These are phyloP conservation scores for Asteroscopus sphinx DNA, from an alignment of 2,888 invertebrate species.

Conservation along the genomic window DNA sequence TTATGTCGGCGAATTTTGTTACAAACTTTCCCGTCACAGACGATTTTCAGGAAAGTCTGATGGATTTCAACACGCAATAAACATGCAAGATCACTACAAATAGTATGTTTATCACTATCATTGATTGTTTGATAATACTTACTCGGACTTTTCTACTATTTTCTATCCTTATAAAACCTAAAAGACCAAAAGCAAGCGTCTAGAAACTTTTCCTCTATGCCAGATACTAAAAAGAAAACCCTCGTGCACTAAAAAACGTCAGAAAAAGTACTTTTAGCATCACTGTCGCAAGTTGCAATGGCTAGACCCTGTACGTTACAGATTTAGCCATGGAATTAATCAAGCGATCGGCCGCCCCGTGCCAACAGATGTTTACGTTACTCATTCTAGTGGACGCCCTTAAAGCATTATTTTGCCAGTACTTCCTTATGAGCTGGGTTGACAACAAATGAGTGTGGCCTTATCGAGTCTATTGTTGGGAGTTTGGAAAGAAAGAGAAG, in stretches of 20 bases:
- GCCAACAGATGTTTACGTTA: conserved; percentile 76
- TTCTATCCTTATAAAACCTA: not conserved
- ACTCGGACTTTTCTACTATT: too few species aligned
- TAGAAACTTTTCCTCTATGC: conserved; percentile 7
- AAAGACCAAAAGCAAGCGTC: not conserved
- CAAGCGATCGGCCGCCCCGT: conserved; percentile 66
- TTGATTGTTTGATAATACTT: too few species aligned
- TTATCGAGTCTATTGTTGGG: conserved; percentile 14
- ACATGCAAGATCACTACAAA: not conserved
- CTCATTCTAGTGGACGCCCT: conserved; percentile 61
- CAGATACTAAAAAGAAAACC: conserved; percentile 22
- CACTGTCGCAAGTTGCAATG: conserved; percentile 38
- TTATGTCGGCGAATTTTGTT: too few species aligned
- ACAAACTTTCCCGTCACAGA: not conserved
- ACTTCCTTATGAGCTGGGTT: conserved; percentile 52
- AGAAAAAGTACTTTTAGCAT: conserved; percentile 41
- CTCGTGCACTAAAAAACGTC: conserved; percentile 24
- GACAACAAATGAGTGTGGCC: conserved; percentile 35
- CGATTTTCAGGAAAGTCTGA: not conserved
- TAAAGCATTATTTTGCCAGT: conserved; percentile 48
- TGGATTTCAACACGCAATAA: not conserved
- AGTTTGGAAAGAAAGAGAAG: not conserved
- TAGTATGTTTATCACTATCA: not conserved
- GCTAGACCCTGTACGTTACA: conserved; percentile 41
- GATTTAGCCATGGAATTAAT: conserved; percentile 69